A percentile compares a stretch with the other conserved stretches of the same genome.
Conservation (phyloP, 2,797 vertebrate species). For the Cossypha heuglini region DNA sequence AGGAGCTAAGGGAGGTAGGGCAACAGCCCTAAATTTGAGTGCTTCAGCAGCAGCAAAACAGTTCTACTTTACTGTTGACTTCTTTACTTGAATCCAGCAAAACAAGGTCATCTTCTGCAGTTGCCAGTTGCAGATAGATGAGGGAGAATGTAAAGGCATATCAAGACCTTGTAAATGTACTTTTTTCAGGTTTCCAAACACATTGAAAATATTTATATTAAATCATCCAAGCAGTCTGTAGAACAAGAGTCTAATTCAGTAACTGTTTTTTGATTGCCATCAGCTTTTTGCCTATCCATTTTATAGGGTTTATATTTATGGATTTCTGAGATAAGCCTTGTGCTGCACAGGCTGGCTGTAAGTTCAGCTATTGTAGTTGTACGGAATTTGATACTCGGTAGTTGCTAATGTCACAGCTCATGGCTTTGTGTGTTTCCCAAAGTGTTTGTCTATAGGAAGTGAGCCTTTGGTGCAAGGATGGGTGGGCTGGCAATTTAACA, state of each 20-base stretch:
- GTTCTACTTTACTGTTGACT: neutral
- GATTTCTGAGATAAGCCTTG: neutral
- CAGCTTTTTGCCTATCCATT: neutral
- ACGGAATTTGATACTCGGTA: neutral
- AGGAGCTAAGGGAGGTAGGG: neutral
- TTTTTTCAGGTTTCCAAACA: neutral
- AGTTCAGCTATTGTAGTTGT: neutral
- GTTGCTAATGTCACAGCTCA: neutral
- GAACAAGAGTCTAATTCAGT: neutral
- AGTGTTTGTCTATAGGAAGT: neutral
- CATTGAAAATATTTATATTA: neutral
- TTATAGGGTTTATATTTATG: neutral
- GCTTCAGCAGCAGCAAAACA: neutral
- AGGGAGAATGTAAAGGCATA: neutral
- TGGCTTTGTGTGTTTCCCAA: neutral
- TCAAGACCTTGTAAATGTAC: neutral
- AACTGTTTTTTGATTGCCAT: neutral
- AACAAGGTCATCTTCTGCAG: neutral
- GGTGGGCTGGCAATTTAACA: neutral
- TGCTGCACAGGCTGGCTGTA: neutral
- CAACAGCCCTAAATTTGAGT: neutral
- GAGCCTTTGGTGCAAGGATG: neutral
- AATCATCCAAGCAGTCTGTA: neutral
- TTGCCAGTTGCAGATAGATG: neutral
- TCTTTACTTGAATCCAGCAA: neutral